Evolutionary conservation across 2,888 invertebrate genomes (phyloP).

Genomic region (Ernsta delagoae): DNA sequence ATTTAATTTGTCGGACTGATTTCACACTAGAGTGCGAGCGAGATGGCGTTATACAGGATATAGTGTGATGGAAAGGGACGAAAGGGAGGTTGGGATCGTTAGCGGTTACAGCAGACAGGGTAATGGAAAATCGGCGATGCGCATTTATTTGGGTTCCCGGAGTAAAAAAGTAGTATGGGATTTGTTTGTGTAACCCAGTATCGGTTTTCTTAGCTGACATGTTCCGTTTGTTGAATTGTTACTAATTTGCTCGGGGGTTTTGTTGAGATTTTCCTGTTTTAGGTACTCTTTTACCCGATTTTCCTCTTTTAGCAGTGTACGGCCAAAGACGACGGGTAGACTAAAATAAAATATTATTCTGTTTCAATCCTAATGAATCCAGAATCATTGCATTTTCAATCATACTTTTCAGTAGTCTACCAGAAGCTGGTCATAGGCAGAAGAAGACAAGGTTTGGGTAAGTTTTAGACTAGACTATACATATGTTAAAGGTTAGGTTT

Average conservation of each 20-base stretch:
- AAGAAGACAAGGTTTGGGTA: no score
- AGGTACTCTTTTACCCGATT: not conserved
- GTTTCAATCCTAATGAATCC: no score
- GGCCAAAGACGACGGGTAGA: no score
- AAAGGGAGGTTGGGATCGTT: conserved; percentile 59
- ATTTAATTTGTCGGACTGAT: conserved; percentile 90
- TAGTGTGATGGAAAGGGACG: conserved; percentile 47
- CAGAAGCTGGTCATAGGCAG: no score
- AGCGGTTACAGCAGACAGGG: conserved; percentile 67
- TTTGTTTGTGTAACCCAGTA: conserved; percentile 49
- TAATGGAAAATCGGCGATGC: conserved; percentile 69
- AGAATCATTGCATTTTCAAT: no score
- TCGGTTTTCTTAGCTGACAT: conserved; percentile 40
- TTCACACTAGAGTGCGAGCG: conserved; percentile 83
- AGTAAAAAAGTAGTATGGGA: conserved; percentile 52
- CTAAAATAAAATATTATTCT: no score
- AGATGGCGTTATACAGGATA: conserved; percentile 46
- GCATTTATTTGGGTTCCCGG: conserved; percentile 50
- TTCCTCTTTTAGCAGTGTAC: no score
- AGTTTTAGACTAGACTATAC: no score
- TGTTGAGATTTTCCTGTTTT: conserved; percentile 27
- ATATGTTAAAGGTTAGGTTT: no score
- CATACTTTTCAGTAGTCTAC: no score
- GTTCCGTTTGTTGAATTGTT: conserved; percentile 39
- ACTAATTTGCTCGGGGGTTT: conserved; percentile 29